Percentiles rank a stretch among this genome's conserved stretches.
phyloP scores from a whole-genome alignment of 2,113 vertebrate genomes.

The Ploceus nigricollis region DNA sequence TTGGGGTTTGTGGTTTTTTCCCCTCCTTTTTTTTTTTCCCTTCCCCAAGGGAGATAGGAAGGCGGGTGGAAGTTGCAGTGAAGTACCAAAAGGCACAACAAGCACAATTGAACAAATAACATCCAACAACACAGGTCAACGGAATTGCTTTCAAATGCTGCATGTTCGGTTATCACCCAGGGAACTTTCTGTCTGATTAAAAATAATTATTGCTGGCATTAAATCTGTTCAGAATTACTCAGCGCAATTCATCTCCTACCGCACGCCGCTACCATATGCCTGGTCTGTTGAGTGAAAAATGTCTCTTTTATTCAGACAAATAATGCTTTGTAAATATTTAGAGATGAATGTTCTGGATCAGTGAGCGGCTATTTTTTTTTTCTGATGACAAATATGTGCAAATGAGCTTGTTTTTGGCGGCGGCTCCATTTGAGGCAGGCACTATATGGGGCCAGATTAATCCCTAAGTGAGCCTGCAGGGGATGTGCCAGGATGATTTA shows the following conservation, averaged over 20 bases:
- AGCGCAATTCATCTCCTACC: constrained; percentile 42
- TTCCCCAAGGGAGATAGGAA: neutral
- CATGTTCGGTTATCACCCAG: constrained; percentile 55
- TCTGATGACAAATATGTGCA: constrained; percentile 48
- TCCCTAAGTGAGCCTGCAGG: rapidly evolving
- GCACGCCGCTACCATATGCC: constrained; percentile 67
- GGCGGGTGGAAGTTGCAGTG: neutral
- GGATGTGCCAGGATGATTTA: neutral
- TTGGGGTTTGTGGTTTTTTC: neutral
- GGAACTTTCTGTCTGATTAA: constrained; percentile 77
- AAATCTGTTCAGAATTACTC: constrained; percentile 66
- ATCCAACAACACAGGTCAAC: neutral
- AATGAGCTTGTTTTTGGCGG: constrained; percentile 21
- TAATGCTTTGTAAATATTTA: constrained; percentile 77
- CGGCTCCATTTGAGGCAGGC: neutral
- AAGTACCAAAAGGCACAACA: neutral
- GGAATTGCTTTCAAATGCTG: constrained; percentile 35
- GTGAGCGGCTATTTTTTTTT: constrained; percentile 10
- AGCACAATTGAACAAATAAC: constrained; percentile 21
- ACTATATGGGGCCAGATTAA: neutral
- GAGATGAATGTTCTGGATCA: constrained; percentile 65
- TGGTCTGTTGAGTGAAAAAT: constrained; percentile 58
- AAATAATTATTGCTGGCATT: constrained; percentile 76
- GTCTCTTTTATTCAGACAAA: constrained; percentile 67
- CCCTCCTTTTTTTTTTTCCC: neutral